Evolutionary conservation across 2,888 invertebrate genomes (phyloP).

Genomic region (Serripes groenlandicus): DNA sequence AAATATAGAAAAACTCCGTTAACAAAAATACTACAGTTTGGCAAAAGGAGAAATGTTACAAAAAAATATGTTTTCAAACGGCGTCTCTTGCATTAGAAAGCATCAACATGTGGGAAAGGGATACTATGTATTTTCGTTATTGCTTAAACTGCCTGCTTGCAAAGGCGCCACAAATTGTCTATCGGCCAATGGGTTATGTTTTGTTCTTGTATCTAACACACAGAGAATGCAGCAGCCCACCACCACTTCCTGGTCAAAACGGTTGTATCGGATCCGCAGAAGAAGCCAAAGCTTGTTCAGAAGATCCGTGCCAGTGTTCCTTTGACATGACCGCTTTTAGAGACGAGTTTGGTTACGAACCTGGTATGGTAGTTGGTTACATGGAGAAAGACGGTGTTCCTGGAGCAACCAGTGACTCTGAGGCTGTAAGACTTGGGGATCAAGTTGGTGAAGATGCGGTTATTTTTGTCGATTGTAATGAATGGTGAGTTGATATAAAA

Average conservation of each 20-base stretch:
- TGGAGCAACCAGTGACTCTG: slow-evolving; percentile 17
- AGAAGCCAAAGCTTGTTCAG: slow-evolving; percentile 2
- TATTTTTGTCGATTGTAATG: slow-evolving; percentile 30
- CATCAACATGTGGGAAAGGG: too few species aligned
- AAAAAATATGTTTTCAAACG: too few species aligned
- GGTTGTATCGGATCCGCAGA: slow-evolving; percentile 28
- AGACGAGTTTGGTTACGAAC: slow-evolving; percentile 27
- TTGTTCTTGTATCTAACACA: too few species aligned
- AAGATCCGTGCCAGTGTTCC: slow-evolving; percentile 19
- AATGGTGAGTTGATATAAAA: slow-evolving; percentile 18
- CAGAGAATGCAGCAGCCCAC: slow-evolving; percentile 34
- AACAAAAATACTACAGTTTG: too few species aligned
- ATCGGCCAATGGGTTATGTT: too few species aligned
- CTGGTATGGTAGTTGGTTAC: slow-evolving; percentile 29
- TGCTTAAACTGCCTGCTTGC: too few species aligned
- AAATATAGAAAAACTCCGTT: too few species aligned
- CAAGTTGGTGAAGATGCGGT: slow-evolving; percentile 6
- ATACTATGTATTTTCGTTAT: too few species aligned
- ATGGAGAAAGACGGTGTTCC: slow-evolving; percentile 39
- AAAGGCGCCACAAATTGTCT: too few species aligned
- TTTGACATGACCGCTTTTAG: slow-evolving; percentile 24
- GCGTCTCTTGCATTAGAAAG: too few species aligned
- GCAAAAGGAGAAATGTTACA: too few species aligned
- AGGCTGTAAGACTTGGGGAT: slow-evolving; percentile 30
- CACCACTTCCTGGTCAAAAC: slow-evolving; percentile 28